Conservation (phyloP, 2,888 invertebrate species). For the Orgyia antiqua region DNA sequence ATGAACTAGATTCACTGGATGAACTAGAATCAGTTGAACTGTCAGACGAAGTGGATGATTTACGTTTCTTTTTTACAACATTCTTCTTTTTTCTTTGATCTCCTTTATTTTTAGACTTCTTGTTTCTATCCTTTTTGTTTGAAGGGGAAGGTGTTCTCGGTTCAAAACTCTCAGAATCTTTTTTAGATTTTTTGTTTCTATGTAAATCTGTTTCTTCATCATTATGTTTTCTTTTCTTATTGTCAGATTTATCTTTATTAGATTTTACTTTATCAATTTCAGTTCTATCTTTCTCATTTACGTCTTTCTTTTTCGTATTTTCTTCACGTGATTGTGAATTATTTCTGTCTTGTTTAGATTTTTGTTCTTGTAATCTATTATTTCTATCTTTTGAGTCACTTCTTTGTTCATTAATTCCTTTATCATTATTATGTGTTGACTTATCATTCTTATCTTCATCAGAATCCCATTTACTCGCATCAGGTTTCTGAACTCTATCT, state of each 20-base stretch:
- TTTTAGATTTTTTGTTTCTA: conserved; percentile 14
- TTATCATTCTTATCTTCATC: not conserved
- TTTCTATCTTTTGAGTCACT: conserved; percentile 15
- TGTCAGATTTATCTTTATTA: conserved; percentile 9
- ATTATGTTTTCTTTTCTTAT: conserved; percentile 16
- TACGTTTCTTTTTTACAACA: conserved; percentile 41
- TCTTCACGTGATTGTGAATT: not conserved
- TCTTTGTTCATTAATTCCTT: not conserved
- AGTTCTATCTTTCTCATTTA: conserved; percentile 9
- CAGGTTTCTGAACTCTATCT: not conserved
- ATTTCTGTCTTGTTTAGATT: not conserved
- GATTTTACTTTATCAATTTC: conserved; percentile 4
- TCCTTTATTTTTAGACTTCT: conserved; percentile 22
- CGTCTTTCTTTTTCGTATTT: conserved; percentile 9
- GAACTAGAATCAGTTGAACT: conserved; percentile 54
- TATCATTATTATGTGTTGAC: not conserved
- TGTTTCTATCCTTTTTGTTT: conserved; percentile 16
- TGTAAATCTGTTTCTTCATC: conserved; percentile 10
- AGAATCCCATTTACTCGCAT: not conserved
- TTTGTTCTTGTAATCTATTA: not conserved
- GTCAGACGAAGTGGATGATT: conserved; percentile 56
- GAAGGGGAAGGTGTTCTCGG: conserved; percentile 30
- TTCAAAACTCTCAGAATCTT: conserved; percentile 12
- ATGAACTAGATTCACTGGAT: conserved; percentile 55
- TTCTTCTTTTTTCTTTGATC: conserved; percentile 22